Conservation (phyloP, 2,113 vertebrate species). For the Pitta sordida region DNA sequence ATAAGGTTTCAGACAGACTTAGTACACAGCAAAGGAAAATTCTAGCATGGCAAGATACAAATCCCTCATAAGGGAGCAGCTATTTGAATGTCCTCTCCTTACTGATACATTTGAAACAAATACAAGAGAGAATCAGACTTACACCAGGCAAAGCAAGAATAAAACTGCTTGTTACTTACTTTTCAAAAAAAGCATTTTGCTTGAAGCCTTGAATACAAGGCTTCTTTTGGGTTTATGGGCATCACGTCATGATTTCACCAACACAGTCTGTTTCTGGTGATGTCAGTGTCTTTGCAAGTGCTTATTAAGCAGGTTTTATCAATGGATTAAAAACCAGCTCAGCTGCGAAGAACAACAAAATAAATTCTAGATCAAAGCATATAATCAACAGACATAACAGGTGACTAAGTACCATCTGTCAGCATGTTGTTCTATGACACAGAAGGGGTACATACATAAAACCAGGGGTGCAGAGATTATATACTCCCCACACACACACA, state of each 20-base stretch:
- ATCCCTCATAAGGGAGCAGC: not conserved
- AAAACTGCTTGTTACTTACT: not conserved
- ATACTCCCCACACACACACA: too few relatives aligned
- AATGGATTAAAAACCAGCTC: conserved; percentile 33
- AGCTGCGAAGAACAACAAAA: conserved; percentile 24
- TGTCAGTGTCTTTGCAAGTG: conserved; percentile 6
- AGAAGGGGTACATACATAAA: not conserved
- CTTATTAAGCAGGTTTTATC: conserved; percentile 46
- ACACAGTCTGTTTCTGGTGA: not conserved
- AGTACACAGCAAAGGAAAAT: not conserved
- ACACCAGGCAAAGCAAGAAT: not conserved
- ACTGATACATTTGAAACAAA: not conserved
- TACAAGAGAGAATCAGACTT: not conserved
- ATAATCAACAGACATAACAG: conserved; percentile 4
- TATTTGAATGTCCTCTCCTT: not conserved
- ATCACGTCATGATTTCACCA: not conserved
- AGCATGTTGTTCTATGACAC: not conserved
- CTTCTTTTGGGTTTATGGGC: not conserved
- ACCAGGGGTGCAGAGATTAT: not conserved
- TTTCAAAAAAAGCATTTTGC: not conserved
- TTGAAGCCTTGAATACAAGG: not conserved
- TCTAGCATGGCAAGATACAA: not conserved
- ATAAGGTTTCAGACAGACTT: not conserved
- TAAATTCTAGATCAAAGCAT: conserved; percentile 48
- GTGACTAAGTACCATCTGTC: conserved; percentile 15